Evolutionary conservation across 2,888 invertebrate species (phyloP).

Genomic region (Drosophila infuscata): DNA sequence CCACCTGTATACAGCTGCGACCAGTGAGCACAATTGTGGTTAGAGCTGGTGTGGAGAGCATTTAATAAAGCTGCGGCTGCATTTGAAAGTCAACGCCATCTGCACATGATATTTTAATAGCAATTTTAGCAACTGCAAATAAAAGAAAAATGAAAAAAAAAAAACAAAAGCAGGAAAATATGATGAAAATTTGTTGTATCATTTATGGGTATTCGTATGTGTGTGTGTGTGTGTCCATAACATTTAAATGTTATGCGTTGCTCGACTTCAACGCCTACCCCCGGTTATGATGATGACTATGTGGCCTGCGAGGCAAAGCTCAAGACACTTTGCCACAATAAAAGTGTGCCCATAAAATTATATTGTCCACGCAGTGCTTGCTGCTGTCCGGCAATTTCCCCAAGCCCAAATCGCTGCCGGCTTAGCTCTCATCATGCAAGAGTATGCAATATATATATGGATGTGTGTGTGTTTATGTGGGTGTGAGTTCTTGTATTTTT

Average conservation of each 20-base stretch:
- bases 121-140: constrained; percentile 13
- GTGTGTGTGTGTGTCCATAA: constrained; percentile 51
- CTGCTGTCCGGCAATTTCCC: constrained; percentile 45
- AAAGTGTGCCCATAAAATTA: constrained; percentile 78
- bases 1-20: constrained; percentile 24
- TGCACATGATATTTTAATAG: constrained; percentile 51
- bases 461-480: neutral
- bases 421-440: constrained; percentile 45
- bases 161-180: neutral
- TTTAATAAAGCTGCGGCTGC: constrained; percentile 67
- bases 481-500: constrained; percentile 75
- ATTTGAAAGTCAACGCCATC: constrained; percentile 56
- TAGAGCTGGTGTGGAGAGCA: constrained; percentile 33
- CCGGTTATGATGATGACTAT: constrained; percentile 35
- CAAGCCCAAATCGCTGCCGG: constrained; percentile 36
- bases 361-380: constrained; percentile 67
- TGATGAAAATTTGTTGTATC: constrained; percentile 64
- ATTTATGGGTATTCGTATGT: constrained; percentile 63
- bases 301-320: constrained; percentile 48
- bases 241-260: constrained; percentile 74
- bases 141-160: neutral
- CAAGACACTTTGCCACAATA: constrained; percentile 76
- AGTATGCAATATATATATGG: constrained; percentile 1
- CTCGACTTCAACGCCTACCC: constrained; percentile 64
- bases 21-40: constrained; percentile 60